A percentile compares a stretch with the other conserved stretches of the same genome.
Evolutionary conservation across 2,797 vertebrate species (phyloP).

Genomic region (Cyprinella venusta): DNA sequence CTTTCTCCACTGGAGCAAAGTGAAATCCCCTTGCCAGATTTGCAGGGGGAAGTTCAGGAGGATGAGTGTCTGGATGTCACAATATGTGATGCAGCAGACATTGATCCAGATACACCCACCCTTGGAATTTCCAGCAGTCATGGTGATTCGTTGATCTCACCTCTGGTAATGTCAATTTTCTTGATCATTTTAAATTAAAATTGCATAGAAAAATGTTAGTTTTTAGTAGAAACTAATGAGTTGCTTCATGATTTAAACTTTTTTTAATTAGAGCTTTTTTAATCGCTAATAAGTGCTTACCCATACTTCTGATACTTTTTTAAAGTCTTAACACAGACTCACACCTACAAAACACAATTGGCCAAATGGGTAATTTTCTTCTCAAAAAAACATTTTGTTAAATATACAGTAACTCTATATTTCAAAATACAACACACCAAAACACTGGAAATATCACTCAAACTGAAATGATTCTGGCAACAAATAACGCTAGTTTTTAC

Average conservation of each 20-base stretch:
- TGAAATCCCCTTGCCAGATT: slow-evolving; percentile 2
- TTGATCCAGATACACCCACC: slow-evolving; percentile 1
- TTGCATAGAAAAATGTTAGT: slow-evolving; percentile 15
- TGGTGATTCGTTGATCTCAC: background rate
- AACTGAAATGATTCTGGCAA: too few species aligned
- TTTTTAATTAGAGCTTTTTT: too few species aligned
- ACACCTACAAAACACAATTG: too few species aligned
- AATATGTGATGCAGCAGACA: slow-evolving; percentile 38
- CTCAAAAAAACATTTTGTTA: too few species aligned
- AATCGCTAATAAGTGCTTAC: too few species aligned
- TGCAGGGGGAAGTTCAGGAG: slow-evolving; percentile 35
- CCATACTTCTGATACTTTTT: too few species aligned
- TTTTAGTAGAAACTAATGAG: background rate
- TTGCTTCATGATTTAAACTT: background rate
- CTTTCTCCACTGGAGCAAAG: slow-evolving; percentile 27
- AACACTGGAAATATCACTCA: too few species aligned
- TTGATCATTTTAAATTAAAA: slow-evolving; percentile 6
- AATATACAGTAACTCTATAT: too few species aligned
- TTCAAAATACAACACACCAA: too few species aligned
- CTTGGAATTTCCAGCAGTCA: background rate
- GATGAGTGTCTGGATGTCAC: slow-evolving; percentile 45
- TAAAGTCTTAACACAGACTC: too few species aligned
- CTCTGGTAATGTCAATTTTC: background rate
- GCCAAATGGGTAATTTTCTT: too few species aligned
- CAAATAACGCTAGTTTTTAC: too few species aligned